These are phyloP conservation scores for Drosophila bocqueti DNA, from an alignment of 1,140 invertebrate genomes.

Conservation along the genomic window DNA sequence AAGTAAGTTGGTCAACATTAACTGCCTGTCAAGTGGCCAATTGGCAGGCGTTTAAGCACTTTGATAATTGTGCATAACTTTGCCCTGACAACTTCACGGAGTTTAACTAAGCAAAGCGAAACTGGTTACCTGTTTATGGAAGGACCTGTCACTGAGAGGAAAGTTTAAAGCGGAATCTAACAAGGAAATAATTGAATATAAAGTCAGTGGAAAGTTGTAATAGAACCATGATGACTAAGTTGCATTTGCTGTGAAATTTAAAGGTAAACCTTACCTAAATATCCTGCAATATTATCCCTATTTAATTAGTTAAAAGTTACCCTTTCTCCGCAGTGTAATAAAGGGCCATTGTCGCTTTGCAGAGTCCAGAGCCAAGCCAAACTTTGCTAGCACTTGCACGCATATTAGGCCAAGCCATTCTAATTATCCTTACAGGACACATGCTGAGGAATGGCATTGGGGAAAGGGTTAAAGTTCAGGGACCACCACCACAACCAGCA, in stretches of 20 bases:
- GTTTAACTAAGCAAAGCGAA: not conserved
- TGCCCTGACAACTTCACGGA: not conserved
- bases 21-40: constrained; percentile 65
- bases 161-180: not conserved
- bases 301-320: not conserved
- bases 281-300: not conserved
- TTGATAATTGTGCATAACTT: constrained; percentile 48
- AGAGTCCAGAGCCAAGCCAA: constrained; percentile 11
- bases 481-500: constrained; percentile 42
- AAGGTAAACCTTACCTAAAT: not conserved
- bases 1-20: constrained; percentile 48
- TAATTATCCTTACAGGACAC: constrained; percentile 45
- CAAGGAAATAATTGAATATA: not conserved
- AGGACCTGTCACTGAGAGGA: constrained; percentile 1
- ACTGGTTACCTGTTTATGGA: not conserved
- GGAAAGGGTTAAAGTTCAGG: constrained; percentile 22
- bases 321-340: constrained; percentile 20
- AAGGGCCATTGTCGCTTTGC: constrained; percentile 2
- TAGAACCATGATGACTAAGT: no score
- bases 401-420: constrained; percentile 52
- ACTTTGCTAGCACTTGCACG: constrained; percentile 32
- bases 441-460: not conserved
- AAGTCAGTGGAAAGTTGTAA: not conserved
- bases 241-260: not conserved
- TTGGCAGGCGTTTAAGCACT: constrained; percentile 57